These are phyloP conservation scores for Malthinus flaveolus DNA, from an alignment of 2,888 invertebrate genomes.

Conservation along the genomic window DNA sequence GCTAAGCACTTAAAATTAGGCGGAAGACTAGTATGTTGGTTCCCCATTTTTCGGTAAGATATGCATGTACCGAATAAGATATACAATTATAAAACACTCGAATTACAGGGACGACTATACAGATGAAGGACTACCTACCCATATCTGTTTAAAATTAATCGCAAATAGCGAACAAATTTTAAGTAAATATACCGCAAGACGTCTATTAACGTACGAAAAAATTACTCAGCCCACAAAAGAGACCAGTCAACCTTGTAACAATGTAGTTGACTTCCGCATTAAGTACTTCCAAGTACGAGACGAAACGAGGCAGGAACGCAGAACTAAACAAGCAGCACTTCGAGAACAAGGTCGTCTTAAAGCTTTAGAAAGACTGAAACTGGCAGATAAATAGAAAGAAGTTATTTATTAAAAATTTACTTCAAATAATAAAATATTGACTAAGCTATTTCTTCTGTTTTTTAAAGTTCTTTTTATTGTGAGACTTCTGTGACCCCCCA, in stretches of 20 bases:
- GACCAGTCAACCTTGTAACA: slow-evolving; percentile 45
- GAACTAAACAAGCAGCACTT: slow-evolving; percentile 28
- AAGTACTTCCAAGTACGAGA: slow-evolving; percentile 74
- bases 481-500: slow-evolving; percentile 32
- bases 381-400: slow-evolving; percentile 11
- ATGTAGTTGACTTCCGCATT: slow-evolving; percentile 60
- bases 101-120: slow-evolving; percentile 70
- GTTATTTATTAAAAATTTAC: too few relatives aligned
- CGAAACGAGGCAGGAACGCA: slow-evolving; percentile 65
- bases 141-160: slow-evolving; percentile 76
- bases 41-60: slow-evolving; percentile 80
- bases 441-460: not conserved
- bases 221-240: slow-evolving; percentile 58
- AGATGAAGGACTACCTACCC: slow-evolving; percentile 74
- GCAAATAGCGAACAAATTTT: slow-evolving; percentile 90
- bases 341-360: slow-evolving; percentile 44
- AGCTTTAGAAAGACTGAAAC: slow-evolving; percentile 30
- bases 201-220: slow-evolving; percentile 87
- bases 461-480: too few relatives aligned
- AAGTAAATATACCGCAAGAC: slow-evolving; percentile 76
- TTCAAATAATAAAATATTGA: too few relatives aligned
- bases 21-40: slow-evolving; percentile 92
- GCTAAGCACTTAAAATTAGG: slow-evolving; percentile 73
- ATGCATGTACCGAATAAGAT: slow-evolving; percentile 6
- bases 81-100: slow-evolving; percentile 5